These are phyloP conservation scores for Puma concolor DNA, from an alignment of 2,113 vertebrate genomes.

Conservation along the genomic window DNA sequence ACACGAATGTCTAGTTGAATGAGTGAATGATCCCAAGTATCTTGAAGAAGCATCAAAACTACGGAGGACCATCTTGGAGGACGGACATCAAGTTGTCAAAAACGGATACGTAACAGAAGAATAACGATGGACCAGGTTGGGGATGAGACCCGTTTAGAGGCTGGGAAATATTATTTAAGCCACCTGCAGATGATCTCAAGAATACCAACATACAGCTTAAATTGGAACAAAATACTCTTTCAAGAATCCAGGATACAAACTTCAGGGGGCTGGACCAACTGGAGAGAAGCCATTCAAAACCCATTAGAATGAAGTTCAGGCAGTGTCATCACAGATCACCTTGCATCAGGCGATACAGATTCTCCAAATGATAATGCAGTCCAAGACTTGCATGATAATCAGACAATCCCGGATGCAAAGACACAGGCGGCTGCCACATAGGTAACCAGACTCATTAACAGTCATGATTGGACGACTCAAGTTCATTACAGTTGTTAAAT, in stretches of 20 bases:
- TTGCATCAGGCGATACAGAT: not conserved
- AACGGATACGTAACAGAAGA: not conserved
- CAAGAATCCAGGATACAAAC: not conserved
- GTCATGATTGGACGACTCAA: not conserved
- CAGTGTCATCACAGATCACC: not conserved
- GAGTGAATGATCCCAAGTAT: not conserved
- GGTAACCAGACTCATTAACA: constrained; percentile 5
- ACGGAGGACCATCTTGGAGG: not conserved
- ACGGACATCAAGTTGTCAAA: not conserved
- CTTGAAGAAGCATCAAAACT: not conserved
- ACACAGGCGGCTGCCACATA: not conserved
- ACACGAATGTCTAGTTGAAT: not conserved
- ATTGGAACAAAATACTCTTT: not conserved
- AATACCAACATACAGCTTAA: not conserved
- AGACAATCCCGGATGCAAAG: not conserved
- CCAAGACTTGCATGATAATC: constrained; percentile 12
- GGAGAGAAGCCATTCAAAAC: constrained; percentile 19
- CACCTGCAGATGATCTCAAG: not conserved
- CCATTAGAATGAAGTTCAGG: not conserved
- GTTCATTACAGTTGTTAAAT: not conserved
- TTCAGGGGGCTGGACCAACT: not conserved
- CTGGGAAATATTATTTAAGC: not conserved
- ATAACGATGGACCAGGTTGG: not conserved
- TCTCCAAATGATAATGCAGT: not conserved
- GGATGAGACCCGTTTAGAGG: not conserved